A percentile compares a stretch with the other conserved stretches of the same genome.
Conservation (phyloP, 2,113 vertebrate species). For the Psittacus erithacus region DNA sequence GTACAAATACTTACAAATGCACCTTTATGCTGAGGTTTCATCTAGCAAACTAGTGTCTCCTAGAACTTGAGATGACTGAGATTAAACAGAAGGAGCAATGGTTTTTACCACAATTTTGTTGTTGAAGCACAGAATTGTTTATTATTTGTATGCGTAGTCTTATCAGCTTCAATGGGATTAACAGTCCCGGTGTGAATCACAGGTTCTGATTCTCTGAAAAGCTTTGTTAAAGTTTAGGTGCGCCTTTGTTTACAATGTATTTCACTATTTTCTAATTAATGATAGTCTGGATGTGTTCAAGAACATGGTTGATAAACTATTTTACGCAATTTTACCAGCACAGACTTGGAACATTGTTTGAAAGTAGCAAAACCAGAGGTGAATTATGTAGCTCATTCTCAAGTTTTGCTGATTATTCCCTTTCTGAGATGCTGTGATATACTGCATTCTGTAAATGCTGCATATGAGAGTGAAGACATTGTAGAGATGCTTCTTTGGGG, state of each 20-base stretch:
- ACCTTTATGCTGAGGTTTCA: not conserved
- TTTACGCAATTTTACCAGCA: not conserved
- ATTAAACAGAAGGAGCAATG: not conserved
- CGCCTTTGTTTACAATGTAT: not conserved
- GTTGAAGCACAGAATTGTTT: not conserved
- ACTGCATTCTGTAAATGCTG: not conserved
- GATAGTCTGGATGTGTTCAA: not conserved
- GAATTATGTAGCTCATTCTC: not conserved
- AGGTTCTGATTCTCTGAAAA: not conserved
- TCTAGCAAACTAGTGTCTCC: not conserved
- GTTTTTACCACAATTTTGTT: not conserved
- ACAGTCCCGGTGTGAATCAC: not conserved
- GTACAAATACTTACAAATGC: not conserved
- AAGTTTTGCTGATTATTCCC: not conserved
- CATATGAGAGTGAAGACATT: not conserved
- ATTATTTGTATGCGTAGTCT: not conserved
- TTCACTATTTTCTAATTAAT: not conserved
- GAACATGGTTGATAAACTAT: not conserved
- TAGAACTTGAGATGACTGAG: not conserved
- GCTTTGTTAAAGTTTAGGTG: not conserved
- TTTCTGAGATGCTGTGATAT: not conserved
- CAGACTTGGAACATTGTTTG: not conserved
- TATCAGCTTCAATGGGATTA: not conserved
- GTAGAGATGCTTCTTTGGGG: not conserved
- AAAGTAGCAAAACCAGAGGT: not conserved